Evolutionary conservation across 2,797 vertebrate genomes (phyloP), one percentile per base, ranked within the genome.

Genomic region (Gadopsis bispinosus): DNA sequence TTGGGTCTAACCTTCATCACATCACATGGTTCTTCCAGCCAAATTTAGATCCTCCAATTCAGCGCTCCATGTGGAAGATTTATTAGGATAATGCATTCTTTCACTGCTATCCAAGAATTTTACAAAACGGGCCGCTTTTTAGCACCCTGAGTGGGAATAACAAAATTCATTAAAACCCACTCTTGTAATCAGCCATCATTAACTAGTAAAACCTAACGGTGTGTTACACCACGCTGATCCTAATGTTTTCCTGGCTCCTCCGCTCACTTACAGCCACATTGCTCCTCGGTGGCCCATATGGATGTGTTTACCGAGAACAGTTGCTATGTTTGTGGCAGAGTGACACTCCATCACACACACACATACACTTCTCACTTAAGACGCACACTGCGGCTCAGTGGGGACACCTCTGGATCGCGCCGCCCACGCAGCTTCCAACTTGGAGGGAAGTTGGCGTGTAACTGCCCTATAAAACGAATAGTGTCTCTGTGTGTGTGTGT

Each of bases 311-410:
- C 70, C 0, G 13, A 60, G 64, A 81, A 51, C 83, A 80, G 89
- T 92, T 90, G 89, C 92, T 90, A 79, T 87, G 91, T 85, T 79
- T 87, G 74, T 78, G 72, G 80, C 75, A 74, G 62, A 75, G 64
- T 26, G 63, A 72, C 76, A 80, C 67, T 71, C 61, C 66, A 62
- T 45, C 62, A 63, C 41, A 47, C 47, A 45, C 50, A 22, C 68
- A 54, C 56, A 11, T 37, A 39, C 62, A 79, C 60, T n/a, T 61
- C 43, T 41, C 56, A 64, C 59, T 37, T 39, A 60, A 39, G 10
- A 68, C 60, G 55, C 69, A 63, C 70, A 73, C 47, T 73, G 61
- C 20, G 1, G 66, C 76, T 80, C 75, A 68, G 75, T 22, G 53
- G 84, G 86, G 84, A 85, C 82, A 69, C 69, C 70, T 80, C 79